Percentiles rank a stretch among this genome's conserved stretches.
Evolutionary conservation across 2,797 vertebrate species (phyloP).

Genomic region (Poeciliopsis paucimaculata): DNA sequence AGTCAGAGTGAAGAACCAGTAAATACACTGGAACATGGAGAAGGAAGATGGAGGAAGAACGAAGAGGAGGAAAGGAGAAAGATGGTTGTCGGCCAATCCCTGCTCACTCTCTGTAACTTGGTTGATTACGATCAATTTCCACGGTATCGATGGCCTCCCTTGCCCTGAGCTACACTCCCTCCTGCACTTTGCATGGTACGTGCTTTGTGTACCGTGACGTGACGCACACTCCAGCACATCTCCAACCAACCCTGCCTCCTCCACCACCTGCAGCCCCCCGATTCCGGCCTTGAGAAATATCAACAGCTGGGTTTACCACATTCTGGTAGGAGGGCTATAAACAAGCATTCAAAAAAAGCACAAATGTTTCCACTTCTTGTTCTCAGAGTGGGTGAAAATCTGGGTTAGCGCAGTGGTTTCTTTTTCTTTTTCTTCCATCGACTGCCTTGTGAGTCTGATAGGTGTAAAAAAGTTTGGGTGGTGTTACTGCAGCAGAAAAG

Average conservation of each 20-base stretch:
- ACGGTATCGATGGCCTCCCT: conserved; percentile 83
- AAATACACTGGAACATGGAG: conserved; percentile 57
- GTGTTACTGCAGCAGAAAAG: conserved; percentile 60
- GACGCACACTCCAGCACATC: conserved; percentile 62
- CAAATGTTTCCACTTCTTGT: conserved; percentile 32
- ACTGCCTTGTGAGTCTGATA: conserved; percentile 36
- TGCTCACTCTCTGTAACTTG: conserved; percentile 84
- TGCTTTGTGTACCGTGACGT: conserved; percentile 84
- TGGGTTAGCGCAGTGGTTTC: conserved; percentile 41
- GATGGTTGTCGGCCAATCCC: conserved; percentile 76
- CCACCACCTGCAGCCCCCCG: conserved; percentile 55
- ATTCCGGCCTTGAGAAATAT: conserved; percentile 65
- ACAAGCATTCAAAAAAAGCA: conserved; percentile 34
- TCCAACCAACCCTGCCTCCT: conserved; percentile 32
- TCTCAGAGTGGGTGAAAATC: conserved; percentile 31
- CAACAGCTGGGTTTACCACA: conserved; percentile 56
- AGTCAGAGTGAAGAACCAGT: conserved; percentile 9
- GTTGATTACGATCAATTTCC: conserved; percentile 88
- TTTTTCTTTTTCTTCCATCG: conserved; percentile 3
- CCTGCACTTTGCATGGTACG: conserved; percentile 83
- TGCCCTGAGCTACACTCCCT: conserved; percentile 83
- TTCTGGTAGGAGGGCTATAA: conserved; percentile 32
- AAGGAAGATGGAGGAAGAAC: conserved; percentile 54
- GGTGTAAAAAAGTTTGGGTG: conserved; percentile 62
- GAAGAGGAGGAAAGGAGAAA: conserved; percentile 63